Evolutionary conservation across 2,888 invertebrate species (phyloP), one percentile per base, ranked within the genome.

Genomic region (Cosmia trapezina): DNA sequence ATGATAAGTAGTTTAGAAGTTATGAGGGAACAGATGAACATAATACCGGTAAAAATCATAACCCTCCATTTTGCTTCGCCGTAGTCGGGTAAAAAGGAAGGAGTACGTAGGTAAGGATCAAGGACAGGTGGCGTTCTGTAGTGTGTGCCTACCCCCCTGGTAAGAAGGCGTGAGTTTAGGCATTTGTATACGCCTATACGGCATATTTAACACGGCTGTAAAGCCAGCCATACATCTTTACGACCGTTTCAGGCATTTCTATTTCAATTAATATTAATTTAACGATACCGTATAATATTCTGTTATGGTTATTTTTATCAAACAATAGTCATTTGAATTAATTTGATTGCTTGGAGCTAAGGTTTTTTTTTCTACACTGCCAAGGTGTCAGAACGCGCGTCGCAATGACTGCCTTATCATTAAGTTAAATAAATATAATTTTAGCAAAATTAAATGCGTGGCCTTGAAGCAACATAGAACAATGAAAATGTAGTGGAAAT

Each of bases 381-480:
- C 12, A 14, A 41, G n/a, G n/a, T 11, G 53, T 22, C 14, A 45
- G 12, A 33, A 60, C n/a, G 28, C 3, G 28, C 28, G 7, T 28
- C 37, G 4, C 45, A 51, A 51, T 28, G 37, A 37, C 56, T 28
- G 28, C 12, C 12, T 51, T 41, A 28, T 45, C 43, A 33, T 41
- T 22, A 78, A 19, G 45, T 59, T 41, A 51, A 56, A 62, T 49
- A 49, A 19, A n/a, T 6, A 70, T 60, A 78, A 22, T 63, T 73
- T 41, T 47, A 53, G 62, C 19, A 43, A 79, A 53, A 79, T 59
- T 22, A 47, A 59, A 80, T 53, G 41, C n/a, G 22, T 79, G 33
- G 45, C 80, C 80, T 76, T 76, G 80, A 59, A 62, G 33, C 47
- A 57, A 22, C 62, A 37, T 43, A 63, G 41, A 76, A 76, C 80